Percentiles rank a stretch among this genome's conserved stretches.
Evolutionary conservation across 2,888 invertebrate species (phyloP).

Genomic region (Lochmaea crataegi): DNA sequence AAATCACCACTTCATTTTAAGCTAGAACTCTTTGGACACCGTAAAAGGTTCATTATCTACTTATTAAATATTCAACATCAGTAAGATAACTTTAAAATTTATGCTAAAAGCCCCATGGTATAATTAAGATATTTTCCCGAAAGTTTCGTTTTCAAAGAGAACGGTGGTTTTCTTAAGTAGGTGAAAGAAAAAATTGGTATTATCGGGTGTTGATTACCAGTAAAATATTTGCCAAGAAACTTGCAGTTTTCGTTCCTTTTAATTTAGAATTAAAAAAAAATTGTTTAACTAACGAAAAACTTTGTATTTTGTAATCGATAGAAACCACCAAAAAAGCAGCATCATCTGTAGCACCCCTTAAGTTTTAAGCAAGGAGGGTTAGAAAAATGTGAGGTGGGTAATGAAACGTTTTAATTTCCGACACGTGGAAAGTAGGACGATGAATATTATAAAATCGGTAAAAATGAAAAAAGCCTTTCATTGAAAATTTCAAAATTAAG

Average conservation of each 20-base stretch:
- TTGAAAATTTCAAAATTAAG: too few relatives aligned
- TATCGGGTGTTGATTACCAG: neutral
- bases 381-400: slow-evolving; percentile 38
- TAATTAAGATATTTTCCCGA: slow-evolving; percentile 31
- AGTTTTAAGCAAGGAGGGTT: neutral
- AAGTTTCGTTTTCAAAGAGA: slow-evolving; percentile 17
- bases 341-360: too few relatives aligned
- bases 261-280: neutral
- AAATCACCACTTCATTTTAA: slow-evolving; percentile 30
- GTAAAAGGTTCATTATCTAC: slow-evolving; percentile 30
- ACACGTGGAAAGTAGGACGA: slow-evolving; percentile 48
- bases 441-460: slow-evolving; percentile 55
- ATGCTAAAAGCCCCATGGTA: slow-evolving; percentile 32
- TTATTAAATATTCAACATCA: slow-evolving; percentile 34
- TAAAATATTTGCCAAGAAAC: neutral
- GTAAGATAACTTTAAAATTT: slow-evolving; percentile 28
- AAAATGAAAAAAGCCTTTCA: slow-evolving; percentile 42
- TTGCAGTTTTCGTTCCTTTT: neutral
- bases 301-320: neutral
- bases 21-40: slow-evolving; percentile 27
- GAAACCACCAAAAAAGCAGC: too few relatives aligned
- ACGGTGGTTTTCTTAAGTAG: neutral
- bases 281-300: too few relatives aligned
- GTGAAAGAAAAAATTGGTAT: neutral
- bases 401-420: slow-evolving; percentile 59